A percentile compares a stretch with the other conserved stretches of the same genome.
These are phyloP conservation scores for Misgurnus anguillicaudatus DNA, from an alignment of 2,113 vertebrate genomes.

Conservation along the genomic window DNA sequence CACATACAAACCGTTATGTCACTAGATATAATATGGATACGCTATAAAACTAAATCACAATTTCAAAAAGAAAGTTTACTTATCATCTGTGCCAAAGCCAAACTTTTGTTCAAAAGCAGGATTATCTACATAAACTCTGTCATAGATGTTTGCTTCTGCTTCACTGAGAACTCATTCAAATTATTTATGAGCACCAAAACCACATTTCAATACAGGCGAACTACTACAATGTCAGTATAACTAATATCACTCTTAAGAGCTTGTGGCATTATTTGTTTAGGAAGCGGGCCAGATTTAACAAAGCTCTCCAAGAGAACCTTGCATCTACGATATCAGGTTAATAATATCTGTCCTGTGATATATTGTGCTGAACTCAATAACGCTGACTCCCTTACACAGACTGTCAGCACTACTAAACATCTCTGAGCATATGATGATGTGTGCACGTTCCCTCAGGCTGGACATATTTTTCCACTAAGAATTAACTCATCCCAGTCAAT, in stretches of 20 bases:
- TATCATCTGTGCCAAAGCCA: not conserved
- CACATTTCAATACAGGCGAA: constrained; percentile 10
- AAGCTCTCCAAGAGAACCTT: not conserved
- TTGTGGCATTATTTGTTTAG: constrained; percentile 42
- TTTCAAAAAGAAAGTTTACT: constrained; percentile 10
- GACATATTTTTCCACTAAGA: constrained; percentile 52
- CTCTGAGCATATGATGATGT: constrained; percentile 28
- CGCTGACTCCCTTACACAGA: not conserved
- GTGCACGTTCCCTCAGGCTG: constrained; percentile 43
- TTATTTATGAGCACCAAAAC: constrained; percentile 9
- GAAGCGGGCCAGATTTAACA: constrained; percentile 33
- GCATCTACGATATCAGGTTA: not conserved
- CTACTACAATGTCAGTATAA: constrained; percentile 4
- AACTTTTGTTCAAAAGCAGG: constrained; percentile 9
- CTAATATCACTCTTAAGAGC: constrained; percentile 47
- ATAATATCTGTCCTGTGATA: constrained; percentile 23
- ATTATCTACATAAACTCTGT: constrained; percentile 12
- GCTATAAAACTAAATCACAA: not conserved
- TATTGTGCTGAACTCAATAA: constrained; percentile 20
- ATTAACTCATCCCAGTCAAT: constrained; percentile 56
- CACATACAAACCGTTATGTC: not conserved
- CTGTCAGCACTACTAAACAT: constrained; percentile 41
- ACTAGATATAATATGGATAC: no score
- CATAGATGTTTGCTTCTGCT: not conserved
- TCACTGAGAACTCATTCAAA: constrained; percentile 1